Conservation (phyloP, 2,797 vertebrate species). For the Vireo griseus region DNA sequence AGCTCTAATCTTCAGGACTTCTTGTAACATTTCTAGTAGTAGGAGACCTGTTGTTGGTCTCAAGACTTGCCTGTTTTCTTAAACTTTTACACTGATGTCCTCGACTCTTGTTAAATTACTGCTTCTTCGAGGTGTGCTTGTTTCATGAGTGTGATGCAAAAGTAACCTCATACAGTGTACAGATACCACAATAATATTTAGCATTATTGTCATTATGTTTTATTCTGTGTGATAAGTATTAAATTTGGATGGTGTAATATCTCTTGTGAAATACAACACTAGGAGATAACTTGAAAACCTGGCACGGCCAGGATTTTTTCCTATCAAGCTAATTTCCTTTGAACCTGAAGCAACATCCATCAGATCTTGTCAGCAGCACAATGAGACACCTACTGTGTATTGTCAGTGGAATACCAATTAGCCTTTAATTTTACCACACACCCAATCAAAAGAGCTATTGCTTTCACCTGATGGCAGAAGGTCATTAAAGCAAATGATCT, state of each 20-base stretch:
- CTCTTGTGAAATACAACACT: conserved; percentile 10
- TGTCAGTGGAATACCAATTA: conserved; percentile 59
- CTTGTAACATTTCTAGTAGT: neutral
- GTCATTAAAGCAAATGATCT: conserved; percentile 63
- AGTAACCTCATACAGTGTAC: neutral
- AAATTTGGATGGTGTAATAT: neutral
- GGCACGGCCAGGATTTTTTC: neutral
- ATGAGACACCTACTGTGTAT: conserved; percentile 38
- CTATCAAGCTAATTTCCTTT: conserved; percentile 46
- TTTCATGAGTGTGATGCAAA: neutral
- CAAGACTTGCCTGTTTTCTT: neutral
- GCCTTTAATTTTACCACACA: conserved; percentile 34
- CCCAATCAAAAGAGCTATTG: conserved; percentile 54
- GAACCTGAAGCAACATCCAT: conserved; percentile 38
- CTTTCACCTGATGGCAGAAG: conserved; percentile 58
- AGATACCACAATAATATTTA: neutral
- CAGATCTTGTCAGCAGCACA: conserved; percentile 55
- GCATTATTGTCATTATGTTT: conserved; percentile 1
- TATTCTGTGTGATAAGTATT: neutral
- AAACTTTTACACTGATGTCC: neutral
- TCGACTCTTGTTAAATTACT: neutral
- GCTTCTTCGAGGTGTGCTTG: neutral
- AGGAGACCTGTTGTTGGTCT: neutral
- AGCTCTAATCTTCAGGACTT: neutral
- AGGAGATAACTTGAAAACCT: conserved; percentile 15